A percentile compares a stretch with the other conserved stretches of the same genome.
Evolutionary conservation across 2,113 vertebrate genomes (phyloP).

Genomic region (Zosterops lateralis): DNA sequence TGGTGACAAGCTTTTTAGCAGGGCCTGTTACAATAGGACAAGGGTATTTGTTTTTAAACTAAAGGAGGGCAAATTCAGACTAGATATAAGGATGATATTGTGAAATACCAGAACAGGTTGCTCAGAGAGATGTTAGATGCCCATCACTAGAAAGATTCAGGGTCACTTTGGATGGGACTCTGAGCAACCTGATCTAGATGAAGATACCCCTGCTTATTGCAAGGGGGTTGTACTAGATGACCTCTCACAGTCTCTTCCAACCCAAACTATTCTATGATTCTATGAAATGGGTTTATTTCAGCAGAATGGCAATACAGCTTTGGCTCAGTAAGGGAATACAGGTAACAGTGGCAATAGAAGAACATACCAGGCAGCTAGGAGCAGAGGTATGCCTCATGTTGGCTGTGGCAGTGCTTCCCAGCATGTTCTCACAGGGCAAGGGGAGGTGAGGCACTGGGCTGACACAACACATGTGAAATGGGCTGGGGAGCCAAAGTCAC

Average conservation of each 20-base stretch:
- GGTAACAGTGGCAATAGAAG: not conserved
- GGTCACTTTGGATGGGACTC: not conserved
- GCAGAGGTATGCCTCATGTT: not conserved
- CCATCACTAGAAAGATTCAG: not conserved
- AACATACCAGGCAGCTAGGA: not conserved
- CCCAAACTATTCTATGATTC: not conserved
- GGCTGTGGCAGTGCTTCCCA: not conserved
- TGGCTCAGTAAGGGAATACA: not conserved
- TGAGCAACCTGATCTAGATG: not conserved
- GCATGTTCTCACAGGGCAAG: fast-evolving
- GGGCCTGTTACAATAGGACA: not conserved
- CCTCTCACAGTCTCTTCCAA: not conserved
- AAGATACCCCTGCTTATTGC: not conserved
- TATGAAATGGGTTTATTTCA: not conserved
- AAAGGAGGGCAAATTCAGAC: not conserved
- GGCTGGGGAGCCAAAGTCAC: not conserved
- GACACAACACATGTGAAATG: fast-evolving
- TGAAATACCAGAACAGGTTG: not conserved
- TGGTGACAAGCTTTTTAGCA: not conserved
- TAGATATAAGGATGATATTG: not conserved
- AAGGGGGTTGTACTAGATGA: not conserved
- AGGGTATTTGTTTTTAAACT: not conserved
- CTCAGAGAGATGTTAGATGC: not conserved
- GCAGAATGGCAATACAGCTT: not conserved
- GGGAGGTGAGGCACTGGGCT: not conserved